These are phyloP conservation scores for Epinotia bilunana DNA, from an alignment of 2,888 invertebrate species.

Conservation along the genomic window DNA sequence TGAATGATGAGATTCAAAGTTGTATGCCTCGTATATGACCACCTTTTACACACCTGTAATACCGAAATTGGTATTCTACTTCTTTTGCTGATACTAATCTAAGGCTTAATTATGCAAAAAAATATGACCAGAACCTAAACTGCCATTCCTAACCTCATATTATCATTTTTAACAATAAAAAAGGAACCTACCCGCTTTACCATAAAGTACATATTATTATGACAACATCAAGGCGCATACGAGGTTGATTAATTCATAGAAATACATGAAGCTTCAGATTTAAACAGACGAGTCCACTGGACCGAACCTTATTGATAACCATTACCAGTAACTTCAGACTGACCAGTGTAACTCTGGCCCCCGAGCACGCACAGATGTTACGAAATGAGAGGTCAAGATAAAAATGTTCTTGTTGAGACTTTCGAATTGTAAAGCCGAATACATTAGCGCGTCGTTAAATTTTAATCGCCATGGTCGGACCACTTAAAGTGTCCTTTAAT, in stretches of 20 bases:
- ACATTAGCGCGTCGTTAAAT: conserved; percentile 29
- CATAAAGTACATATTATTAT: neutral
- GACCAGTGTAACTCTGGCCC: neutral
- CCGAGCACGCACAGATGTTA: neutral
- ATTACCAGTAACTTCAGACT: neutral
- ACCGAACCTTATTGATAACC: neutral
- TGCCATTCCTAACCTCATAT: neutral
- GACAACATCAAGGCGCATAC: neutral
- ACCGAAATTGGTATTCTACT: too few relatives aligned
- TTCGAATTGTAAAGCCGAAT: neutral
- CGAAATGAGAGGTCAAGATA: neutral
- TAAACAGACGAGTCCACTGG: conserved; percentile 1
- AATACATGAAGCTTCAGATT: neutral
- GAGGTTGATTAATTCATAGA: neutral
- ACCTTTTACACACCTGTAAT: too few relatives aligned
- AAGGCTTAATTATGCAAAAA: too few relatives aligned
- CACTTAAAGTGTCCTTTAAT: conserved; percentile 28
- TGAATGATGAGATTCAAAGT: too few relatives aligned
- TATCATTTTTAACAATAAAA: neutral
- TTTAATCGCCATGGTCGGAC: conserved; percentile 25
- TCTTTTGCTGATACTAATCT: too few relatives aligned
- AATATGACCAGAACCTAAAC: too few relatives aligned
- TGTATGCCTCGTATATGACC: too few relatives aligned
- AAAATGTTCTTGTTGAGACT: neutral
- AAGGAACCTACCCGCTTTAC: neutral